Evolutionary conservation across 2,113 vertebrate species (phyloP).

Genomic region (Alligator mississippiensis): DNA sequence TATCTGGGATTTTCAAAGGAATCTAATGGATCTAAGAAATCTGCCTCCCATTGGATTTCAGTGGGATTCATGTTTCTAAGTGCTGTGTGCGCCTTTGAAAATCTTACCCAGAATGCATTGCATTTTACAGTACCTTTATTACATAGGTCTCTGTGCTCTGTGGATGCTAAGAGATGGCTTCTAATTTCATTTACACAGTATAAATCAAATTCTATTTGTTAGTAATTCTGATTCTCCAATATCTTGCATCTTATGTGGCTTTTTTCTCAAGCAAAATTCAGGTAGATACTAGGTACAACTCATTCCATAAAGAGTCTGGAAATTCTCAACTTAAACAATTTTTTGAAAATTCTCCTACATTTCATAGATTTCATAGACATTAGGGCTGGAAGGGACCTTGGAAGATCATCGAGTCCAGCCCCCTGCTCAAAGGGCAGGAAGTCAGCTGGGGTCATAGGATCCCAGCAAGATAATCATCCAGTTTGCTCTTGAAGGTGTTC

Average conservation of each 20-base stretch:
- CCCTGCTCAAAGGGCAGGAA: no score
- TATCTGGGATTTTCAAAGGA: neutral
- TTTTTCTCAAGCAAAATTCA: neutral
- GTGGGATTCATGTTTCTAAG: neutral
- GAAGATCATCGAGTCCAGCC: no score
- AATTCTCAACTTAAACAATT: slow-evolving; percentile 67
- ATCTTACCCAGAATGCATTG: neutral
- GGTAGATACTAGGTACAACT: no score
- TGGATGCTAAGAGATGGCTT: neutral
- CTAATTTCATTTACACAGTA: neutral
- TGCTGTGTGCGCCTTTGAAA: slow-evolving; percentile 28
- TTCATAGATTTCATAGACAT: no score
- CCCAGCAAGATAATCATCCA: no score
- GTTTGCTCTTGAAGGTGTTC: no score
- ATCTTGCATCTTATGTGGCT: no score
- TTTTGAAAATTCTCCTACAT: slow-evolving; percentile 69
- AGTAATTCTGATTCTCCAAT: neutral
- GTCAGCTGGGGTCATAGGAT: no score
- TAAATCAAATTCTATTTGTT: neutral
- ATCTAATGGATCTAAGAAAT: neutral
- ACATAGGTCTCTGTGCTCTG: slow-evolving; percentile 25
- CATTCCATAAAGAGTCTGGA: slow-evolving; percentile 48
- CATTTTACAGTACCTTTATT: neutral
- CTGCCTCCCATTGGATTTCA: neutral
- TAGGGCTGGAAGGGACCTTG: no score